Base-by-base conservation (phyloP, 2,797 vertebrate genomes). In the Meda fulgida region DNA sequence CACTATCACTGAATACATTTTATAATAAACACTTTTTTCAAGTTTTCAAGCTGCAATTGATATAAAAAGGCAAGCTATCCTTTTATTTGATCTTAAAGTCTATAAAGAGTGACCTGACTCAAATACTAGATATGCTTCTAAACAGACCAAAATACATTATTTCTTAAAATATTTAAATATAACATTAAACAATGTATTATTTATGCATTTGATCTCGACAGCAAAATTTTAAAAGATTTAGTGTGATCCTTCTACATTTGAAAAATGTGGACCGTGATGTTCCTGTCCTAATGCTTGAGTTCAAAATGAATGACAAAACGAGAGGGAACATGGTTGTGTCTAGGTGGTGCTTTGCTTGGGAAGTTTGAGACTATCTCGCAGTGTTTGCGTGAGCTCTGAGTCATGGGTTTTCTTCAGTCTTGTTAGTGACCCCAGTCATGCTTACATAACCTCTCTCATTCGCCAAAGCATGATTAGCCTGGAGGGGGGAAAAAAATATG, bases 391-490 rank as follows among this genome's bases (percentile, higher is more conserved):
- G 48, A 81, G 23, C 71, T 89, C 92, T 89, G 75, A 83, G 92
- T 94, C 94, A 95, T 92, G 93, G 92, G 93, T 95, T 94, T 93
- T 94, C 94, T 92, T 92, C 93, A 91, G 92, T 92, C 91, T 94
- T 90, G 92, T 93, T 92, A 94, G 92, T 94, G 94, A 94, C 93
- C 92, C 93, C 86, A 91, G 94, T 94, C 91, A 92, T 85, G 88
- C 91, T 95, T 94, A 92, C 91, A 84, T 94, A 95, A 95, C 91
- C 85, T 90, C 91, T 90, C 92, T 93, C 90, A 91, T 92, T 92
- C 92, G 92, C 93, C 93, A 94, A 93, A 93, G 92, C 67, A 92
- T 91, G 93, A 92, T 93, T 94, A 91, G 90, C 92, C 91, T 92
- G 91, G 90, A 91, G 92, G 90, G 89, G 90, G 90, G 88, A 91